Conservation (phyloP, 1,140 invertebrate genomes). For the Matsumurasca onukii region DNA sequence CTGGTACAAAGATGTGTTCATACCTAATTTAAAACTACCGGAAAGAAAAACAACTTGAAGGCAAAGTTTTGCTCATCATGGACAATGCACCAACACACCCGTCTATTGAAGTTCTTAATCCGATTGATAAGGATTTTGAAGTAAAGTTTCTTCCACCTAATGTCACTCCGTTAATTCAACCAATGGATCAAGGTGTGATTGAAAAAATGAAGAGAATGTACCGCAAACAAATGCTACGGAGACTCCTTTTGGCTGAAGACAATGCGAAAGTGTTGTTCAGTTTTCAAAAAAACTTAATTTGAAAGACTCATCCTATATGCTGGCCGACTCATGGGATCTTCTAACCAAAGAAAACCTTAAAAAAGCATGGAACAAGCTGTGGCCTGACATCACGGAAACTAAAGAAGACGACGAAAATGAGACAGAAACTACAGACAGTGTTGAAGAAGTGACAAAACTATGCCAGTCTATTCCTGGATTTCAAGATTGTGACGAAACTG, state of each 20-base stretch:
- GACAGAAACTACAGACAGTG: background rate
- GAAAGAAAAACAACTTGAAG: constrained; percentile 29
- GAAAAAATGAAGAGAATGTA: constrained; percentile 17
- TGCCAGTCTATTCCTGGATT: constrained; percentile 26
- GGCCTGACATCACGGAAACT: constrained; percentile 21
- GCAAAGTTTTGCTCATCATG: constrained; percentile 46
- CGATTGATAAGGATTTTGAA: constrained; percentile 42
- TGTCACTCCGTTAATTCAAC: background rate
- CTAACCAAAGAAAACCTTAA: constrained; percentile 31
- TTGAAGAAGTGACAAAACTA: constrained; percentile 25
- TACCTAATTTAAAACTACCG: constrained; percentile 33
- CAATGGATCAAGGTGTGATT: background rate
- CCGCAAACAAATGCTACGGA: constrained; percentile 8
- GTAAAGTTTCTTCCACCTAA: constrained; percentile 8
- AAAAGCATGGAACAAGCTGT: constrained; percentile 36
- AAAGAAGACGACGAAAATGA: constrained; percentile 22
- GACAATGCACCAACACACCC: constrained; percentile 51
- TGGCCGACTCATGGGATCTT: constrained; percentile 27
- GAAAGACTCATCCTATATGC: constrained; percentile 24
- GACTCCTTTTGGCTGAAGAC: constrained; percentile 18
- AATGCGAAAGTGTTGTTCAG: constrained; percentile 19
- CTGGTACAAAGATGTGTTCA: constrained; percentile 36
- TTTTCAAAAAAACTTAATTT: constrained; percentile 28
- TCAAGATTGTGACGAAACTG: constrained; percentile 20
- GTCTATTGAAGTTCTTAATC: constrained; percentile 42